Evolutionary conservation across 2,888 invertebrate genomes (phyloP).

Genomic region (Anagyrus pseudococci): DNA sequence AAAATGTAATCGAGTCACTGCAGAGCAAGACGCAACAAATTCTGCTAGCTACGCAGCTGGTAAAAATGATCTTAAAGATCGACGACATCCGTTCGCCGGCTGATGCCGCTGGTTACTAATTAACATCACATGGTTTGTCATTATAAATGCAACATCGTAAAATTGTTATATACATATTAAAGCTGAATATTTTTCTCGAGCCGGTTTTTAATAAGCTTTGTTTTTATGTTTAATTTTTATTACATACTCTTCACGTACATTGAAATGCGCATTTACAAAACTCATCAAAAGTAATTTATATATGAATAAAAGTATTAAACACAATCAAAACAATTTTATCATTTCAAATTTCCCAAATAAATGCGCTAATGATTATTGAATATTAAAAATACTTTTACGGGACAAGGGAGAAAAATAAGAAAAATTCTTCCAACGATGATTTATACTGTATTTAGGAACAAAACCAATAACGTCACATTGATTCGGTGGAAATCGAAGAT

Average conservation of each 20-base stretch:
- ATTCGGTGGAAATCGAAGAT: conserved; percentile 37
- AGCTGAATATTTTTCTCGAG: conserved; percentile 27
- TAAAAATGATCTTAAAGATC: conserved; percentile 99
- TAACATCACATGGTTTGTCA: conserved; percentile 1
- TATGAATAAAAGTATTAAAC: conserved; percentile 33
- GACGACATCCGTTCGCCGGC: conserved; percentile 85
- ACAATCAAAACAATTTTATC: conserved; percentile 1
- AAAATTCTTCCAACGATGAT: conserved; percentile 44
- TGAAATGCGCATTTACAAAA: conserved; percentile 16
- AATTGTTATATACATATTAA: conserved; percentile 22
- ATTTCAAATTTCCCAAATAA: too few relatives aligned
- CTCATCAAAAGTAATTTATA: conserved; percentile 33
- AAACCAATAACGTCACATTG: conserved; percentile 53
- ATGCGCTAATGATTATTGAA: too few relatives aligned
- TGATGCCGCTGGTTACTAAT: conserved; percentile 34
- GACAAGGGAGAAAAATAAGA: background rate
- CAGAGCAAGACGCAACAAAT: conserved; percentile 98
- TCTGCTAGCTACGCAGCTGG: conserved; percentile 93
- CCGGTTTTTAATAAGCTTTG: conserved; percentile 25
- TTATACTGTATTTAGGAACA: conserved; percentile 53
- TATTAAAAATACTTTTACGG: too few relatives aligned
- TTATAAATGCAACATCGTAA: conserved; percentile 9
- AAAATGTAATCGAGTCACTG: conserved; percentile 96
- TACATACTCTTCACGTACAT: conserved; percentile 10
- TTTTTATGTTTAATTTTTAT: conserved; percentile 29